These are phyloP conservation scores for Petromus typicus DNA, from an alignment of 2,113 vertebrate genomes.

Conservation along the genomic window DNA sequence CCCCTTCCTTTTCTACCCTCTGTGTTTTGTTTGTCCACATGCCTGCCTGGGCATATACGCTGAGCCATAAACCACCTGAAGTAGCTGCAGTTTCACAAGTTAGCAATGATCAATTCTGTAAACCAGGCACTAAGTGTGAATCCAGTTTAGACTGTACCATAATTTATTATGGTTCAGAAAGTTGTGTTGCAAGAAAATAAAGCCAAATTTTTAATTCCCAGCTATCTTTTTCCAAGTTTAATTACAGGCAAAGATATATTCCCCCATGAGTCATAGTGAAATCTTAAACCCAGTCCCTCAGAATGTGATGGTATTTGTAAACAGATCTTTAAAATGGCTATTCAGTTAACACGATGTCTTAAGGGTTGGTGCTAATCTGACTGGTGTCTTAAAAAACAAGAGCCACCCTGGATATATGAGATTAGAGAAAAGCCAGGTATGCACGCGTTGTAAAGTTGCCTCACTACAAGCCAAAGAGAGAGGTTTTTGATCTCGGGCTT, in stretches of 20 bases:
- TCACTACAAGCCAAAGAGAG: neutral
- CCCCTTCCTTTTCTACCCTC: neutral
- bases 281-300: neutral
- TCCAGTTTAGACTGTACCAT: neutral
- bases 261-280: neutral
- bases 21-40: neutral
- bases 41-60: neutral
- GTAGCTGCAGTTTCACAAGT: neutral
- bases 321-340: neutral
- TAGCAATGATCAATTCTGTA: neutral
- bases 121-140: neutral
- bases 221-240: neutral
- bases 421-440: neutral
- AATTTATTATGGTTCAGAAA: neutral
- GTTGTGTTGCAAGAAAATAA: neutral
- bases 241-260: neutral
- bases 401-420: accelerated
- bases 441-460: neutral
- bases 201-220: neutral
- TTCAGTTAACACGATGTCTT: neutral
- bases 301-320: neutral
- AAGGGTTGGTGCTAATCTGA: neutral
- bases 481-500: neutral
- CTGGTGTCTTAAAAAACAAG: neutral
- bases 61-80: neutral